Evolutionary conservation across 2,113 vertebrate species (phyloP).

Genomic region (Pontoporia blainvillei): DNA sequence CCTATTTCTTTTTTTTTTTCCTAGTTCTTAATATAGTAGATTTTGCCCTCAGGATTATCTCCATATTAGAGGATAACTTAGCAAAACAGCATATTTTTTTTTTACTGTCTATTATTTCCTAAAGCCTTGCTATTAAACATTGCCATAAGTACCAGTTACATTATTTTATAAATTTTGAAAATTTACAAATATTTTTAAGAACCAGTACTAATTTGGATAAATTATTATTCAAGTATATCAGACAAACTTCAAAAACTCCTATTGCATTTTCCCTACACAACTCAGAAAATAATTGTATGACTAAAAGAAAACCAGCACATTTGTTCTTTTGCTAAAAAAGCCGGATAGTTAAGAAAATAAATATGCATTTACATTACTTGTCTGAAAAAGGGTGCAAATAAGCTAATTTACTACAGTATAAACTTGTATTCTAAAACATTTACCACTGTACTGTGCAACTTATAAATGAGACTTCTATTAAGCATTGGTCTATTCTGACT

Average conservation of each 20-base stretch:
- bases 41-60: background rate
- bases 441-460: background rate
- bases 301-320: background rate
- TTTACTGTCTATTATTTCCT: background rate
- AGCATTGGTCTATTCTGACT: background rate
- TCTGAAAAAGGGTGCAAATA: background rate
- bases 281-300: background rate
- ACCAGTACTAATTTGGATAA: background rate
- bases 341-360: background rate
- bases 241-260: background rate
- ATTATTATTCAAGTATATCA: background rate
- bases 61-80: background rate
- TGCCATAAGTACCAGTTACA: background rate
- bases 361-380: background rate
- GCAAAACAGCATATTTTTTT: background rate
- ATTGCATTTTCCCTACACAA: background rate
- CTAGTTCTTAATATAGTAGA: background rate
- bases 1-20: background rate
- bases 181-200: background rate
- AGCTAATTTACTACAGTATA: background rate
- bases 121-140: background rate
- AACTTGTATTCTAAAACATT: background rate
- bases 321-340: background rate
- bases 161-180: slow-evolving; percentile 1
- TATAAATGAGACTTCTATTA: background rate